These are phyloP conservation scores for Sinella curviseta DNA, from an alignment of 1,140 invertebrate genomes.

Conservation along the genomic window DNA sequence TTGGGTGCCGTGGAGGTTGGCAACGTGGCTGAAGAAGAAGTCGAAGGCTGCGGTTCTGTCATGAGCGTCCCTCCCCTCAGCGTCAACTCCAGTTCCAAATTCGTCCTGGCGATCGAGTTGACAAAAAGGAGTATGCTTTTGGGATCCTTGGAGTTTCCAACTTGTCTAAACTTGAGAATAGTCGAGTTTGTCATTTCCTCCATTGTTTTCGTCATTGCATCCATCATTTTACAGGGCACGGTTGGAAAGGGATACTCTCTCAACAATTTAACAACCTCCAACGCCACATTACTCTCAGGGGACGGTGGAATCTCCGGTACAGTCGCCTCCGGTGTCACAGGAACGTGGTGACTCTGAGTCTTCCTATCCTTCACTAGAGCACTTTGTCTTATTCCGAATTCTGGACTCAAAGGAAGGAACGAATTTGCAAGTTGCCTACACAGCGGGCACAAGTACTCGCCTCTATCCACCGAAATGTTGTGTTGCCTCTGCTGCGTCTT, in stretches of 20 bases:
- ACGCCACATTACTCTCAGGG: conserved; percentile 41
- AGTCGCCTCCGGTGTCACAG: conserved; percentile 55
- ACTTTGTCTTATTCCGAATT: conserved; percentile 67
- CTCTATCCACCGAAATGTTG: conserved; percentile 72
- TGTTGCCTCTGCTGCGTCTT: conserved; percentile 71
- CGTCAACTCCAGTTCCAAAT: conserved; percentile 87
- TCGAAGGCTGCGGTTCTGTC: background rate
- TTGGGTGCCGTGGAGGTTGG: background rate
- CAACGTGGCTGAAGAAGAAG: background rate
- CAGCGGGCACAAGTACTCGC: conserved; percentile 90
- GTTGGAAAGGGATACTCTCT: conserved; percentile 67
- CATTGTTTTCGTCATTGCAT: conserved; percentile 85
- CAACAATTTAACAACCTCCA: conserved; percentile 59
- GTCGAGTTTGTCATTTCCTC: conserved; percentile 86
- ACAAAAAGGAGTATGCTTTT: conserved; percentile 84
- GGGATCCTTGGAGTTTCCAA: conserved; percentile 61
- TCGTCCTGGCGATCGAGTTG: conserved; percentile 85
- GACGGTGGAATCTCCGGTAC: conserved; percentile 47
- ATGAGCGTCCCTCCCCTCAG: conserved; percentile 66
- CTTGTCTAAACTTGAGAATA: conserved; percentile 60
- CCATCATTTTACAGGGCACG: conserved; percentile 69
- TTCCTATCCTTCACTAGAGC: conserved; percentile 63
- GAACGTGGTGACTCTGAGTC: conserved; percentile 55
- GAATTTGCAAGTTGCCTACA: conserved; percentile 92
- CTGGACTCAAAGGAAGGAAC: conserved; percentile 82